A percentile compares a stretch with the other conserved stretches of the same genome.
Evolutionary conservation across 2,113 vertebrate species (phyloP).

Genomic region (Cynocephalus volans): DNA sequence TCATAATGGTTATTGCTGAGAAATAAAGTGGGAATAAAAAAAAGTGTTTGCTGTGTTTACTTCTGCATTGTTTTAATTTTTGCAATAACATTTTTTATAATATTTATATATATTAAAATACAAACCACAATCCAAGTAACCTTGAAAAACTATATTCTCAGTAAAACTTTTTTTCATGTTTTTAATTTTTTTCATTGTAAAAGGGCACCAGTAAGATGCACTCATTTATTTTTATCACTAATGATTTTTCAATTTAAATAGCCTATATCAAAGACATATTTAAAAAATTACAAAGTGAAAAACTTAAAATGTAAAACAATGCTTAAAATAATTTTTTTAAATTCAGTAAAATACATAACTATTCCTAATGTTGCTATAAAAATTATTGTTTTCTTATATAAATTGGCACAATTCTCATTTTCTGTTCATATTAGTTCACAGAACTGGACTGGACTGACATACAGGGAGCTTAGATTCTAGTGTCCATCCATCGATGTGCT

Average conservation of each 20-base stretch:
- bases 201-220: too few species aligned
- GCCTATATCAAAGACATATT: neutral
- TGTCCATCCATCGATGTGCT: neutral
- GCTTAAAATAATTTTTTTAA: slow-evolving; percentile 52
- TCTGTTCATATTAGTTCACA: neutral
- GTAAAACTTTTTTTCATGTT: neutral
- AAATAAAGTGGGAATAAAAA: neutral
- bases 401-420: slow-evolving; percentile 7
- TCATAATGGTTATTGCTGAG: neutral
- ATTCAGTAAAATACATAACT: neutral
- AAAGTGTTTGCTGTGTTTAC: neutral
- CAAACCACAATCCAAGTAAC: neutral
- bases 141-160: neutral
- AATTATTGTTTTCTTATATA: neutral
- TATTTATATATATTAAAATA: neutral
- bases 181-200: too few species aligned
- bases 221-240: slow-evolving; percentile 18
- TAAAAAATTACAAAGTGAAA: slow-evolving; percentile 4
- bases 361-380: neutral
- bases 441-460: neutral
- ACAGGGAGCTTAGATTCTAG: neutral
- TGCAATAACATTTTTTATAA: slow-evolving; percentile 6
- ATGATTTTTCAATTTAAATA: neutral
- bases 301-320: neutral
- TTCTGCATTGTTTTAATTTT: neutral